Evolutionary conservation across 2,888 invertebrate genomes (phyloP).

Genomic region (Hypomecis atomaria): DNA sequence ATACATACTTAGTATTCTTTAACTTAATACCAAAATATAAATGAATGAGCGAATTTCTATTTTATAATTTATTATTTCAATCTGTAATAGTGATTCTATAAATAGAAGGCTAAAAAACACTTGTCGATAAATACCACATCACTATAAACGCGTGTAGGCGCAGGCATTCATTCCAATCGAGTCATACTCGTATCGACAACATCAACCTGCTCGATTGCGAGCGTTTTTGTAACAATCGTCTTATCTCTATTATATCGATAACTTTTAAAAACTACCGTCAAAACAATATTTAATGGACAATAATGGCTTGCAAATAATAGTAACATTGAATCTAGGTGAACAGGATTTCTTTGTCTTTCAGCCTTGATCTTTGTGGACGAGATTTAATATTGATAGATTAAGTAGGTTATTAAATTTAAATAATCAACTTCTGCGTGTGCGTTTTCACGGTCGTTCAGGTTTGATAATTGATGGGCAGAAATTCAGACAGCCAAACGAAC

Average conservation of each 20-base stretch:
- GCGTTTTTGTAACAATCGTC: constrained; percentile 49
- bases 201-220: constrained; percentile 56
- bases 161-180: constrained; percentile 42
- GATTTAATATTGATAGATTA: constrained; percentile 2
- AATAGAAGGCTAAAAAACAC: too few relatives aligned
- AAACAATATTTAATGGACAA: not conserved
- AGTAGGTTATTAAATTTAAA: not conserved
- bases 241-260: constrained; percentile 45
- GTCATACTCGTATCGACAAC: constrained; percentile 51
- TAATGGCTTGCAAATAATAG: constrained; percentile 6
- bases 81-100: too few relatives aligned
- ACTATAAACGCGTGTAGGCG: constrained; percentile 24
- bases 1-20: too few relatives aligned
- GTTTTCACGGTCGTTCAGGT: not conserved
- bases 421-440: not conserved
- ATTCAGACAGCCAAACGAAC: too few relatives aligned
- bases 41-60: too few relatives aligned
- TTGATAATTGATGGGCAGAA: too few relatives aligned
- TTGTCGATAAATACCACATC: constrained; percentile 9
- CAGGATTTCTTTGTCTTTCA: constrained; percentile 1
- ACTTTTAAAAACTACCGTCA: constrained; percentile 28
- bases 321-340: constrained; percentile 29
- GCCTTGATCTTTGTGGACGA: constrained; percentile 11
- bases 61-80: too few relatives aligned
- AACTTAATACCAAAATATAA: too few relatives aligned